Evolutionary conservation across 1,140 invertebrate genomes (phyloP), one percentile per base, ranked within the genome.

Genomic region (Rhopalosiphum padi): DNA sequence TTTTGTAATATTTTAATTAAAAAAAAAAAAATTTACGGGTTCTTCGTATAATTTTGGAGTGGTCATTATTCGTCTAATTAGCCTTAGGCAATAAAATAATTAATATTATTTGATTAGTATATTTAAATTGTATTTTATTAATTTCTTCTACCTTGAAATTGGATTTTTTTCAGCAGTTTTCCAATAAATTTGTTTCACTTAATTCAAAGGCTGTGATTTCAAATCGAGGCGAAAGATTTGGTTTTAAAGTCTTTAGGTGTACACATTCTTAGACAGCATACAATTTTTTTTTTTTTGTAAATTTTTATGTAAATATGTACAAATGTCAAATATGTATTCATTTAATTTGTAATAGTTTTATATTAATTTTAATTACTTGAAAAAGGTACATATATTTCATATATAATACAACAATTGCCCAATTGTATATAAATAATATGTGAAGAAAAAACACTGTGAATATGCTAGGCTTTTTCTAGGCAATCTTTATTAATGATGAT

Each of bases 191-290:
- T 82, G 85, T 93, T 93, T 93, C 91, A 93, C 91, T 86, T 93
- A 93, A 86, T 93, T 93, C 46, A 85, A 53, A 93, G 91, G 91
- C 91, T 93, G 91, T 86, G 82, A 93, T 93, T 53, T 93, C 82
- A 25, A 93, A 93, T 93, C 91, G 7, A 86, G 48, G 82, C 21
- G 48, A 93, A 86, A 85, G 91, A 85, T 93, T 93, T 93, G 91
- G 82, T 93, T 93, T 93, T 93, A 43, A 86, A 93, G 91, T 93
- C 91, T 93, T 92, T 53, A 93, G 82, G 35, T 93, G 35, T 93
- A 93, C 91, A 93, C 48, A 86, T 85, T 92, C 60, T 92, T 92
- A 93, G 25, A 60, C 18, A 68, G 43, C 53, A 60, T 60, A 68
- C 37, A 68, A 18, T 30, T 30, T 60, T 55, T 51, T 55, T 60